phyloP scores from a whole-genome alignment of 2,888 invertebrate genomes.

The Drosophila merina region DNA sequence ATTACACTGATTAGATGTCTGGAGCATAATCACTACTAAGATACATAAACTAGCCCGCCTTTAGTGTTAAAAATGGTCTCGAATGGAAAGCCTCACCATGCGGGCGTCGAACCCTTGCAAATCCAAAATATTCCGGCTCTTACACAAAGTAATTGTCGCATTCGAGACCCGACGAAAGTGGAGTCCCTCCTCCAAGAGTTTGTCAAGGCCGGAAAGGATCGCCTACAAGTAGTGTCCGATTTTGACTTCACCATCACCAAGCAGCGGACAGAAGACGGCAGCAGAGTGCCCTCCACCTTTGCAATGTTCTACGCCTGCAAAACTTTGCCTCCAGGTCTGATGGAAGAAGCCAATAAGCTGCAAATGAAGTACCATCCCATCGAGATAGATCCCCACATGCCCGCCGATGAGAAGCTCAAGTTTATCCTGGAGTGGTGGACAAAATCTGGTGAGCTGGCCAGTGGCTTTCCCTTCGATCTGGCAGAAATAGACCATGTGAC shows the following conservation, averaged over 20 bases:
- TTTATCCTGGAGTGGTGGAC: slow-evolving; percentile 93
- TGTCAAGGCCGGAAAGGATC: slow-evolving; percentile 85
- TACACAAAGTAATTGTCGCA: slow-evolving; percentile 82
- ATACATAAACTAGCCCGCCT: background rate
- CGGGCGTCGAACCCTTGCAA: slow-evolving; percentile 26
- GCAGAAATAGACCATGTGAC: slow-evolving; percentile 86
- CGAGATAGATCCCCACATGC: slow-evolving; percentile 91
- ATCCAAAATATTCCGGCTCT: slow-evolving; percentile 82
- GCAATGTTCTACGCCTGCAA: slow-evolving; percentile 92
- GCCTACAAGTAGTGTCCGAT: slow-evolving; percentile 93
- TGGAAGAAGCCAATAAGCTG: slow-evolving; percentile 86
- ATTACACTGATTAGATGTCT: slow-evolving; percentile 14
- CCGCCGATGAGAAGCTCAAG: slow-evolving; percentile 89
- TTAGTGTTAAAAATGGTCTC: slow-evolving; percentile 13
- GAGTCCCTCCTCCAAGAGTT: slow-evolving; percentile 86
- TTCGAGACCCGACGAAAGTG: slow-evolving; percentile 85
- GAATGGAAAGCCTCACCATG: slow-evolving; percentile 8
- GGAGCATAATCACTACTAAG: background rate
- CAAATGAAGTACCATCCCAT: slow-evolving; percentile 91
- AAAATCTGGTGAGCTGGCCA: slow-evolving; percentile 86
- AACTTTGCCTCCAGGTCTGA: slow-evolving; percentile 88
- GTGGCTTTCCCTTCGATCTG: slow-evolving; percentile 85
- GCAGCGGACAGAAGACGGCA: slow-evolving; percentile 89
- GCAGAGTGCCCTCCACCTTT: slow-evolving; percentile 90
- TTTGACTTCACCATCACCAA: slow-evolving; percentile 95